These are phyloP conservation scores for Melikaiella ostensackeni DNA, from an alignment of 2,888 invertebrate genomes.

Conservation along the genomic window DNA sequence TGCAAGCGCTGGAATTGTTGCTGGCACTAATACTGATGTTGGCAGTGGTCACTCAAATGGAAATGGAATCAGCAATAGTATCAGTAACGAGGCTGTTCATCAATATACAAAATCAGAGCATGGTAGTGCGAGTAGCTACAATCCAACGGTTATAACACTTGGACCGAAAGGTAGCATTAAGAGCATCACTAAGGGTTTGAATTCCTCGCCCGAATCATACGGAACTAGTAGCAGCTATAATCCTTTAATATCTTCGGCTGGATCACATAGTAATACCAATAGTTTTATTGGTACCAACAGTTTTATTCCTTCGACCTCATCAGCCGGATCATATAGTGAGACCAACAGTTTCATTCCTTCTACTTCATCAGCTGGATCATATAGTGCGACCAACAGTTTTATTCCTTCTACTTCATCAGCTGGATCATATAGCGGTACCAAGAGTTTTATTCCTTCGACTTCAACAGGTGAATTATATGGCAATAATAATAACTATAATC, in stretches of 20 bases:
- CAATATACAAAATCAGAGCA: background rate
- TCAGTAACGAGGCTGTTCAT: background rate
- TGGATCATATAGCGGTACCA: background rate
- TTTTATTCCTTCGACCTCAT: background rate
- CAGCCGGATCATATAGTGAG: background rate
- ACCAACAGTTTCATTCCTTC: background rate
- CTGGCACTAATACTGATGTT: background rate
- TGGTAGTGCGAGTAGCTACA: background rate
- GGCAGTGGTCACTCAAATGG: conserved; percentile 28
- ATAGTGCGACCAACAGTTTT: background rate
- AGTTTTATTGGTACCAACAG: background rate
- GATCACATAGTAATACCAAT: background rate
- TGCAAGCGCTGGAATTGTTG: background rate
- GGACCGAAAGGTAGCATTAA: conserved; percentile 19
- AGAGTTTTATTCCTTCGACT: background rate
- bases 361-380: background rate
- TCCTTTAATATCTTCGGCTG: background rate
- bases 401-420: background rate
- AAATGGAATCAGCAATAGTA: background rate
- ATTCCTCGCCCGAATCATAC: conserved; percentile 2
- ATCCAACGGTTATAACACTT: conserved; percentile 31
- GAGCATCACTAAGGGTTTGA: background rate
- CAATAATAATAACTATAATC: background rate
- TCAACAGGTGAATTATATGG: background rate
- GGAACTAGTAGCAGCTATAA: background rate